Evolutionary conservation across 2,113 vertebrate species (phyloP).

Genomic region (Pelmatolapia mariae): DNA sequence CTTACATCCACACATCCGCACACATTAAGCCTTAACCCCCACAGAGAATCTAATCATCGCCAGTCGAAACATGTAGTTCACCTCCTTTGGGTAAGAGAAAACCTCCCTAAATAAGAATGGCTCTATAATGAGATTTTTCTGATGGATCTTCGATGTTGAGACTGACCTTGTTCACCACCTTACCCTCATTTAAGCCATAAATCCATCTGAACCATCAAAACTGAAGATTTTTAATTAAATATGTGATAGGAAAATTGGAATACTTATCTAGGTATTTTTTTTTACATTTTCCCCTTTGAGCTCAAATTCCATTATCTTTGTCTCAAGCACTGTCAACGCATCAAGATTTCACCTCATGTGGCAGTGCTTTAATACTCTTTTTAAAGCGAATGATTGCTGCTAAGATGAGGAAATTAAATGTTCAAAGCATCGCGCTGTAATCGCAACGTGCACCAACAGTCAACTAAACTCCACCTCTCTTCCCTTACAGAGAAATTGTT

Average conservation of each 20-base stretch:
- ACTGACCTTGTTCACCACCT: slow-evolving; percentile 64
- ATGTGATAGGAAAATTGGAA: slow-evolving; percentile 58
- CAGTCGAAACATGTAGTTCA: slow-evolving; percentile 46
- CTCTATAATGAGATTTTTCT: slow-evolving; percentile 62
- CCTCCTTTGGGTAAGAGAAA: slow-evolving; percentile 40
- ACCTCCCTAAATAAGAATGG: slow-evolving; percentile 56
- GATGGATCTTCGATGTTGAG: slow-evolving; percentile 40
- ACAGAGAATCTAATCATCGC: slow-evolving; percentile 23
- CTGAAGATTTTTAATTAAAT: slow-evolving; percentile 63
- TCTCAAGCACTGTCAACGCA: slow-evolving; percentile 46
- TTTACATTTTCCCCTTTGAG: slow-evolving; percentile 53
- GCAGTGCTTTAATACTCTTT: slow-evolving; percentile 32
- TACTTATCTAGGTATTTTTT: slow-evolving; percentile 57
- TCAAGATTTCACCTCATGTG: slow-evolving; percentile 46
- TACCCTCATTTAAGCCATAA: slow-evolving; percentile 55
- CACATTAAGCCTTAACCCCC: not conserved
- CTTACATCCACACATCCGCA: not conserved
- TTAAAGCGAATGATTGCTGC: slow-evolving; percentile 13
- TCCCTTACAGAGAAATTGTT: not conserved
- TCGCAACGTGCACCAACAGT: not conserved
- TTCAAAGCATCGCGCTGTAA: not conserved
- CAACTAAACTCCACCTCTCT: slow-evolving; percentile 16
- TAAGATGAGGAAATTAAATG: slow-evolving; percentile 42
- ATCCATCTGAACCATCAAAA: slow-evolving; percentile 42
- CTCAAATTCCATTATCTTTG: slow-evolving; percentile 64